Evolutionary conservation across 2,113 vertebrate species (phyloP).

Genomic region (Cyprinus carpio): DNA sequence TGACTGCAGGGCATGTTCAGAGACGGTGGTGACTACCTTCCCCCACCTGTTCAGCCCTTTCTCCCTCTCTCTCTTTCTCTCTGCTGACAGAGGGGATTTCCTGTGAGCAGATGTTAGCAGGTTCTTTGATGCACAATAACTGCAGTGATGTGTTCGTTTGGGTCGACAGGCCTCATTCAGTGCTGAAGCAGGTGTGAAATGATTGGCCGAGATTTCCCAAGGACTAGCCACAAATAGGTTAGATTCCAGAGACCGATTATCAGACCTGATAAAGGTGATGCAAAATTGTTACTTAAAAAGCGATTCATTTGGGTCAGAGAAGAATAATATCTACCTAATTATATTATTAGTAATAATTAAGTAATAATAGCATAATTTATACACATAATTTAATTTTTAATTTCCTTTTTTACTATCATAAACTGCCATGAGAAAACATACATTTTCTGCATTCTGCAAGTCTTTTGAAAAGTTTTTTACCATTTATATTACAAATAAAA

Average conservation of each 20-base stretch:
- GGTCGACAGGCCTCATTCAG: slow-evolving; percentile 11
- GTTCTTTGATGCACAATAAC: slow-evolving; percentile 89
- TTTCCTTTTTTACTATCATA: no score
- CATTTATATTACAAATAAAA: not conserved
- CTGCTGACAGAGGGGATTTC: slow-evolving; percentile 89
- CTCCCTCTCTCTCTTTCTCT: slow-evolving; percentile 46
- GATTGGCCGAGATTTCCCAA: not conserved
- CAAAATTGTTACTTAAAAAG: not conserved
- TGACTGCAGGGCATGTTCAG: slow-evolving; percentile 44
- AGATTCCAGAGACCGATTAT: not conserved
- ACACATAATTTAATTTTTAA: no score
- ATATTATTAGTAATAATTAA: not conserved
- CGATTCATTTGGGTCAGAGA: not conserved
- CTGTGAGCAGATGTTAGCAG: slow-evolving; percentile 78
- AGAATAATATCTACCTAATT: not conserved
- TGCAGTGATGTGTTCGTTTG: slow-evolving; percentile 53
- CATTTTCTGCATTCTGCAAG: not conserved
- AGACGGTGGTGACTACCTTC: slow-evolving; percentile 47
- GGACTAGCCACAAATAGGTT: not conserved
- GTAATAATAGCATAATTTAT: not conserved
- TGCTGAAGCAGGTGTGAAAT: slow-evolving; percentile 57
- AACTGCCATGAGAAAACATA: not conserved
- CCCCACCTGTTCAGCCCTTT: slow-evolving; percentile 50
- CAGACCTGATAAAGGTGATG: not conserved
- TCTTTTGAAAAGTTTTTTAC: no score